Evolutionary conservation across 2,113 vertebrate species (phyloP), one percentile per base, ranked within the genome.

Genomic region (Pampusana beccarii): DNA sequence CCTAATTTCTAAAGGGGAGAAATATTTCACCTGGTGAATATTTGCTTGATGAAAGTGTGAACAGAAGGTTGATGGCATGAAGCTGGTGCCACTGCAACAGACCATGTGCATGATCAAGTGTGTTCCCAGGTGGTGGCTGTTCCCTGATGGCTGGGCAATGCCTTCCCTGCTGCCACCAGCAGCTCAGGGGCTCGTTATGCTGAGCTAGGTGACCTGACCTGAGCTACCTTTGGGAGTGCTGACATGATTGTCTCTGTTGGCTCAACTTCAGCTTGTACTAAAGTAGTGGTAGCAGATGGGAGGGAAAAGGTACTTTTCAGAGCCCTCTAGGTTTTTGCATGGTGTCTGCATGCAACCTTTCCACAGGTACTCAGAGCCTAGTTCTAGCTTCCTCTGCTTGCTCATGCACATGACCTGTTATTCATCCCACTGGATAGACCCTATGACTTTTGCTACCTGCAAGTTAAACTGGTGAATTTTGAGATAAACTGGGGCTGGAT

Each of bases 71-170:
- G 13, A 67, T 46, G 57, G 16, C 25, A 11, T 31, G 44, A 77
- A 88, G 36, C 26, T 60, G 71, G 10, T 69, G 34, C 48, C 48
- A 8, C 21, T 64, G 62, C 16, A 42, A 23, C 28, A 75, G 42
- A 16, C 40, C 3, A 0, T 71, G 36, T 54, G 26, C 17, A 7
- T 11, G 40, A 44, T 17, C 13, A 74, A 8, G 12, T 80, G 61
- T 86, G 17, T 60, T 79, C 33, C 51, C 74, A 38, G 23, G 36
- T 53, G n/a, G 13, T 51, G 44, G 8, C 8, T 28, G 6, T 64
- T 79, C 16, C 74, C 62, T 1, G 0, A 9, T 17, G 58, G n/a
- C 15, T 2, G 15, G 28, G 15, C 1, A 2, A 23, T 58, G 25
- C 24, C 29, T 80, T 26, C 38, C 21, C 38, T 46, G 15, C 74